phyloP scores from a whole-genome alignment of 1,140 invertebrate genomes.

The Tetragonula clypearis region DNA sequence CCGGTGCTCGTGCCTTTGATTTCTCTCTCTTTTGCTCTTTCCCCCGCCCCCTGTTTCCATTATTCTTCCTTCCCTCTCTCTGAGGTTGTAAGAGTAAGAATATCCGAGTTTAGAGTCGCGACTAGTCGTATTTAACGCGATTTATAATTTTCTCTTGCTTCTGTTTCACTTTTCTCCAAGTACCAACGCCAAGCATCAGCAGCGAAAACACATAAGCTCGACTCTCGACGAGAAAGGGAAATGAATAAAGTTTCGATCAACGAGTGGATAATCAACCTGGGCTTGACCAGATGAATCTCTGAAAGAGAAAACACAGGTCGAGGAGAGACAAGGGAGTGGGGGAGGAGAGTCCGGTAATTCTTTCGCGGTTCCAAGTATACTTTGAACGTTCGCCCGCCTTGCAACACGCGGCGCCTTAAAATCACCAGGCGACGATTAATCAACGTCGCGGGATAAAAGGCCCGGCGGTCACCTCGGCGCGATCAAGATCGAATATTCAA shows the following conservation, averaged over 20 bases:
- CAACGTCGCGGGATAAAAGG: not conserved
- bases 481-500: not conserved
- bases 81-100: not conserved
- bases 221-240: not conserved
- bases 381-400: not conserved
- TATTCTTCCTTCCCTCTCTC: no score
- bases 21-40: not conserved
- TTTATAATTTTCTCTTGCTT: not conserved
- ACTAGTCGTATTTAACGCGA: not conserved
- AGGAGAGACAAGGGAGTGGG: not conserved
- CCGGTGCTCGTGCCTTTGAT: not conserved
- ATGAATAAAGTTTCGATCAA: no score
- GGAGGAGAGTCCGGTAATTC: not conserved
- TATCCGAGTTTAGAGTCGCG: not conserved
- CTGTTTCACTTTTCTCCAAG: not conserved
- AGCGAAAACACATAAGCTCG: no score
- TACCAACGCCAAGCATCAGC: no score
- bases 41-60: not conserved
- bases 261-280: not conserved
- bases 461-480: no score
- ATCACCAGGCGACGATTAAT: conserved; percentile 1
- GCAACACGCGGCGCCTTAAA: not conserved
- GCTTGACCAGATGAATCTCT: not conserved
- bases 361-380: not conserved
- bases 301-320: not conserved